Conservation (phyloP, 2,888 invertebrate genomes). For the Diabrotica balteata region DNA sequence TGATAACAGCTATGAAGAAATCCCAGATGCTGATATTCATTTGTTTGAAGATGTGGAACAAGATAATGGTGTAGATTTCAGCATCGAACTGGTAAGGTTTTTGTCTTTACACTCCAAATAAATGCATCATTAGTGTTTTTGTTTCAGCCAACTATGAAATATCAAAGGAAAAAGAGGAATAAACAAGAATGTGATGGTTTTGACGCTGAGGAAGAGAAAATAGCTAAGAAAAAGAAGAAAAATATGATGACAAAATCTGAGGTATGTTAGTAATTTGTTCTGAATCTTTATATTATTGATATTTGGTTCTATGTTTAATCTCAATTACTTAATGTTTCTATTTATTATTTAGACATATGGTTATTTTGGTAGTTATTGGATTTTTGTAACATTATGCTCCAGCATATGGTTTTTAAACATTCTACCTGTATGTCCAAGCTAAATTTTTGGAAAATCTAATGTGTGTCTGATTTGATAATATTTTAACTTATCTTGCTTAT, state of each 20-base stretch:
- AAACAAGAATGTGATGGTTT: slow-evolving; percentile 17
- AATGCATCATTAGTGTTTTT: slow-evolving; percentile 1
- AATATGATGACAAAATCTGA: slow-evolving; percentile 35
- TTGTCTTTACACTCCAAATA: neutral
- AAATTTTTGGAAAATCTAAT: too few relatives aligned
- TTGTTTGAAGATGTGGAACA: slow-evolving; percentile 29
- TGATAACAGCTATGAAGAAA: slow-evolving; percentile 4
- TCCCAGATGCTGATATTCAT: slow-evolving; percentile 9
- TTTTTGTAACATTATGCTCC: too few relatives aligned
- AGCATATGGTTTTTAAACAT: too few relatives aligned
- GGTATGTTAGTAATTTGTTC: slow-evolving; percentile 11
- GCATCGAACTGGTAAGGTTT: slow-evolving; percentile 25
- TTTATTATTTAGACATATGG: too few relatives aligned
- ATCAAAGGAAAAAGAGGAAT: slow-evolving; percentile 8
- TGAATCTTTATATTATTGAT: too few relatives aligned
- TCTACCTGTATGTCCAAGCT: too few relatives aligned
- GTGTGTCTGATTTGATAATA: too few relatives aligned
- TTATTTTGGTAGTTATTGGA: too few relatives aligned
- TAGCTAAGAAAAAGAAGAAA: slow-evolving; percentile 31
- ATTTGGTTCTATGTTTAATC: too few relatives aligned
- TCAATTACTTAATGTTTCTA: too few relatives aligned
- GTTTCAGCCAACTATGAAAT: slow-evolving; percentile 24
- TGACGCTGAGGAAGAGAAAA: slow-evolving; percentile 20
- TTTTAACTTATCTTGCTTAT: too few relatives aligned
- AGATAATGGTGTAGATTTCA: slow-evolving; percentile 13